Base-by-base conservation (phyloP, 2,113 vertebrate genomes). In the Stigmatopora argus region DNA sequence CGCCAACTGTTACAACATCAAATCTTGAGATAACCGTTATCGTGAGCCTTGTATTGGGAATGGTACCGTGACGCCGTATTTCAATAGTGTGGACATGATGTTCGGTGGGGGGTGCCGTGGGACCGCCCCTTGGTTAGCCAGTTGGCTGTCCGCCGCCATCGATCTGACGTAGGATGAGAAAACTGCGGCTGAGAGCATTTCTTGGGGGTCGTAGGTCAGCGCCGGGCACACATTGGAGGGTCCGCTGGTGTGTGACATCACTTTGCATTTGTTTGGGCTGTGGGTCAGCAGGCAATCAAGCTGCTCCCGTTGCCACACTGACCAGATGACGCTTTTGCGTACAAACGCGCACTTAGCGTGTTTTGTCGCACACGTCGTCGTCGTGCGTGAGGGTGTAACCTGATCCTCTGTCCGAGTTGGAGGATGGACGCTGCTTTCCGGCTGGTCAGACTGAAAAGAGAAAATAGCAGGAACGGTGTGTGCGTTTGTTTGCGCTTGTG, bases 141-240 rank as follows among this genome's bases (percentile, higher is more conserved):
- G 78, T 85, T 81, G 72, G 70, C 65, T 67, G 62, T 66, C 51
- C 63, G 59, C 19, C 13, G 71, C 45, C 66, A 84, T 85, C 72
- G 66, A 83, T 81, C 78, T 70, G 48, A 26, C 76, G 69, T 78
- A 69, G 69, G 65, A 55, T 70, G 75, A 75, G 70, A 64, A 80
- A 78, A 80, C 75, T 67, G 67, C 82, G 81, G 80, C 77, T 80
- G 73, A 73, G 73, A 70, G 71, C 60, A 57, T 86, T 86, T 86
- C 69, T 64, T 84, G 65, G 82, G 82, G 85, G 86, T 83, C 63
- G 64, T 58, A 66, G 79, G 53, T 74, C 68, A 78, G 75, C 68
- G 73, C 72, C 70, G 70, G 66, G 71, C 26, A 65, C 19, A 67
- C 72, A 76, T 75, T 51, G 62, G 21, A 77, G 53, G 46, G 41